Base-by-base conservation (phyloP, 92 coral and sea anemone genomes). In the Zoanthus solanderi region DNA sequence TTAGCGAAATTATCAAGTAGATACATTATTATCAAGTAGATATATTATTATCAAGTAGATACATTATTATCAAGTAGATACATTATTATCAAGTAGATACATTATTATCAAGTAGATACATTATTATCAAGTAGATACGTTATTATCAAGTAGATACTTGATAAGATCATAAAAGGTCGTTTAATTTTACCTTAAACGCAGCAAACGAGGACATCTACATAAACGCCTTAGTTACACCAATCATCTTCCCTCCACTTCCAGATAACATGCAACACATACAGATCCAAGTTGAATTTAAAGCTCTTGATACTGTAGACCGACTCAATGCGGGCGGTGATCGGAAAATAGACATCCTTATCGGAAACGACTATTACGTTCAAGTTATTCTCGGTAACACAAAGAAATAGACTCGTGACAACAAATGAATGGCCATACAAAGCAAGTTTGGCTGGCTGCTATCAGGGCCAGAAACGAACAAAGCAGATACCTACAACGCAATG, bases 181-280 rank as follows among this genome's bases (percentile, higher is more conserved):
- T 44, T 37, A 81, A 72, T 75, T 75, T 85, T 44, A 45, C 88
- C 87, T 46, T 90, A 79, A 79, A 80, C 47, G 75, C 88, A 56
- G 85, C 3, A 75, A 81, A 81, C 34, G 79, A 81, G 76, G 50
- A 90, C 78, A 69, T 84, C 61, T 71, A 63, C 32, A 45, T 85
- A 29, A 13, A 52, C 46, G 92, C 89, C 13, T 72, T 90, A 78
- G 92, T 85, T 71, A 90, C 89, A 28, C 92, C 89, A 73, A 90
- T 85, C 71, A 85, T 90, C 87, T 90, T 83, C 83, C 29, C 68
- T 23, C 30, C 84, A 79, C 86, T 90, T 63, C 34, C 89, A 52
- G 5, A 71, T 67, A 65, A 58, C 32, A 37, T 37, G 42, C 42
- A 37, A 37, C 17, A 16, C 61, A 66, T 60, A 47, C 53, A 68